Evolutionary conservation across 2,113 vertebrate species (phyloP).

Genomic region (Cheilinus undulatus): DNA sequence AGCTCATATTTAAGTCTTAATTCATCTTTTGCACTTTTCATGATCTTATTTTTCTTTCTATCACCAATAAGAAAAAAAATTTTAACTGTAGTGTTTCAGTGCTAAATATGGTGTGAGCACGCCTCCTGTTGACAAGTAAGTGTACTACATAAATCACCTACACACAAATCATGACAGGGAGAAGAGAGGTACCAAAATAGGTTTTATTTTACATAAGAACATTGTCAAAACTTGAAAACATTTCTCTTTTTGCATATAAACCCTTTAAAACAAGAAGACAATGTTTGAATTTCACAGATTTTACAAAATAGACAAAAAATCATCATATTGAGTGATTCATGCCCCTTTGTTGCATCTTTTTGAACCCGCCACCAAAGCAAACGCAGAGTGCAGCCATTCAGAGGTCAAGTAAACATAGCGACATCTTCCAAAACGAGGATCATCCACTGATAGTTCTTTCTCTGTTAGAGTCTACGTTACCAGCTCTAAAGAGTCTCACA

Average conservation of each 20-base stretch:
- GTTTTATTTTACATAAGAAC: conserved; percentile 84
- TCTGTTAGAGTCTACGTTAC: conserved; percentile 5
- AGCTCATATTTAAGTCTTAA: not conserved
- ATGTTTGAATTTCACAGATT: conserved; percentile 81
- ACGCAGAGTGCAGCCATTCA: conserved; percentile 19
- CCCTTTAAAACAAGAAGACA: conserved; percentile 80
- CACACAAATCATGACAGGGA: conserved; percentile 26
- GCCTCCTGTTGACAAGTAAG: conserved; percentile 46
- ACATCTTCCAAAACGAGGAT: conserved; percentile 38
- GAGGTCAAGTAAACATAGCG: conserved; percentile 61
- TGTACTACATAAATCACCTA: conserved; percentile 33
- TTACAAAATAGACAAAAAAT: conserved; percentile 77
- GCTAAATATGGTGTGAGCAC: conserved; percentile 10
- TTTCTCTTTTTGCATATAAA: conserved; percentile 85
- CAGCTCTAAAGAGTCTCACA: conserved; percentile 6
- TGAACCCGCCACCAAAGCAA: conserved; percentile 70
- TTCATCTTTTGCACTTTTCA: not conserved
- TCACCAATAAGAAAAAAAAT: not conserved
- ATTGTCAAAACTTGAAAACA: conserved; percentile 82
- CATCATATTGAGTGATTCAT: conserved; percentile 50
- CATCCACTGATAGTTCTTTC: conserved; percentile 37
- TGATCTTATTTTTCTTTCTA: not conserved
- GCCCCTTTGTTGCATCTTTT: conserved; percentile 61
- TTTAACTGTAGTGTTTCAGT: not conserved
- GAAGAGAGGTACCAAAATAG: conserved; percentile 84